Evolutionary conservation across 2,888 invertebrate genomes (phyloP), one percentile per base, ranked within the genome.

Genomic region (Uloborus plumipes): DNA sequence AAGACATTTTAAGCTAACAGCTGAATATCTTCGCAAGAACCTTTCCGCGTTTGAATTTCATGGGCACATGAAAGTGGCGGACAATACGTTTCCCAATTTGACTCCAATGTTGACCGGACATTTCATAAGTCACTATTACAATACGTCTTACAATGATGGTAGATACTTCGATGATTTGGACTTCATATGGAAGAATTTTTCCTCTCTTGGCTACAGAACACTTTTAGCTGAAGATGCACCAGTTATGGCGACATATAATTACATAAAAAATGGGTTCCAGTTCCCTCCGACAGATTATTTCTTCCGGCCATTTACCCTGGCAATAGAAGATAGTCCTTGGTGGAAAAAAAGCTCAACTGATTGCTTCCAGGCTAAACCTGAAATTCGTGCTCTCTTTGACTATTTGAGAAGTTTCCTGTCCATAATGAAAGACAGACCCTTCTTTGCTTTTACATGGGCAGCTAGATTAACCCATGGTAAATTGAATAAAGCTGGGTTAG

Each of bases 1-100:
- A 22, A 91, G 94, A 69, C 92, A 93, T 13, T 93, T 96, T 92
- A 93, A 93, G 0, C 91, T 91, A 87, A 95, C 95, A 0, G 90
- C 91, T 0, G 89, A 91, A 18, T 93, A 92, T 88, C 90, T 97
- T 50, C 77, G 87, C 7, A 89, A 92, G 62, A 91, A 92, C 20
- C 92, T 92, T 79, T 92, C 91, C 77, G 95, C 94, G 92, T 89
- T 62, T 61, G 92, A 92, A 82, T 91, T 93, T 88, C 91, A 92
- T 86, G 96, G 94, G 0, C 95, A 94, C 88, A 89, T 88, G 80
- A 91, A 91, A 61, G 89, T 91, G 15, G 90, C 88, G 7, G 90
- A 89, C 84, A 90, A 90, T 81, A 90, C 90, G 0, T 88, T 87
- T 73, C 87, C 87, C 2, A 88, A 88, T 75, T 82, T 88, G 4